phyloP scores from a whole-genome alignment of 1,140 invertebrate genomes.

The Lepeophtheirus salmonis region DNA sequence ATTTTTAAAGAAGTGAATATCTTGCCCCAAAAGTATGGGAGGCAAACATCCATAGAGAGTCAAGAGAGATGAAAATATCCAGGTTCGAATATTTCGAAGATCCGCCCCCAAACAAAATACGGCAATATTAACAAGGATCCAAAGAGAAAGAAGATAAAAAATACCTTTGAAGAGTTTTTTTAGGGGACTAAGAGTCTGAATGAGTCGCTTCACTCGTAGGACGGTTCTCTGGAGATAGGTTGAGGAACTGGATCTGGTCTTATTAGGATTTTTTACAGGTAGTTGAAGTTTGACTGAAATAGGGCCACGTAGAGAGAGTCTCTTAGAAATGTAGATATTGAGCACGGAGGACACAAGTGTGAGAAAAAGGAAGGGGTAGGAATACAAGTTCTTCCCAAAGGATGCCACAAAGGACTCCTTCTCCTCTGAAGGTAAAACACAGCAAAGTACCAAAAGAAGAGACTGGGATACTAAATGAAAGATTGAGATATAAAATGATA shows the following conservation, averaged over 20 bases:
- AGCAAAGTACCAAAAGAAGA: too few species aligned
- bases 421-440: too few species aligned
- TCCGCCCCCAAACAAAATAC: constrained; percentile 8
- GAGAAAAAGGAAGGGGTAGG: too few species aligned
- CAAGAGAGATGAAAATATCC: neutral
- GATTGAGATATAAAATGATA: too few species aligned
- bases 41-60: neutral
- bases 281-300: too few species aligned
- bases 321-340: too few species aligned
- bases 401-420: too few species aligned
- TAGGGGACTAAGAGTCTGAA: neutral
- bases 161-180: neutral
- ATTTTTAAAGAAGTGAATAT: neutral
- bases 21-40: neutral
- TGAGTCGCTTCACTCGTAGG: neutral
- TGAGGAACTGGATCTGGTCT: neutral
- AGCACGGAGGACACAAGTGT: too few species aligned
- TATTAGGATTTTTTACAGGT: too few species aligned
- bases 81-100: neutral
- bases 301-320: too few species aligned
- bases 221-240: neutral
- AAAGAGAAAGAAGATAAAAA: neutral
- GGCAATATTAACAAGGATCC: neutral
- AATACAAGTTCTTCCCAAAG: too few species aligned
- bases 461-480: too few species aligned